Base-by-base conservation (phyloP, 2,797 vertebrate genomes). In the Mormyrus hasselquistii region DNA sequence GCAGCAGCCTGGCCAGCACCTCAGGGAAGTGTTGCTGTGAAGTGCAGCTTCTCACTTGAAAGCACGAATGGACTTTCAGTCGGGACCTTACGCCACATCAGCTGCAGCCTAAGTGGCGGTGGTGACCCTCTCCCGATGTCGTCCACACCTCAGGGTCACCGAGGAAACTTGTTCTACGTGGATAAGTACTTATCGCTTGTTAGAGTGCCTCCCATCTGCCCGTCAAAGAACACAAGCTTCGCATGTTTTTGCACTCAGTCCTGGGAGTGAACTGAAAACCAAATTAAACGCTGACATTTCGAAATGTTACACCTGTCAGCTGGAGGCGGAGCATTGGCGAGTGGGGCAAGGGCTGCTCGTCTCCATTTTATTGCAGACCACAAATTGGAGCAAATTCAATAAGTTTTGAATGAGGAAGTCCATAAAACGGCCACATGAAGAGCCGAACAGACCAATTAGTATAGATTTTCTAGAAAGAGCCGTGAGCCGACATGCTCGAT, bases 211-310 rank as follows among this genome's bases (percentile, higher is more conserved):
- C 49, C 22, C 22, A n/a, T 86, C 50, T 25, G 14, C 29, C 22
- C 47, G 9, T 53, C 50, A 53, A 53, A 86, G 12, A 52, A 16
- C 47, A 29, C 50, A 88, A 88, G 69, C 89, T 50, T 88, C 89
- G 83, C 59, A 73, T 90, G 88, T 89, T 86, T 50, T 88, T 55
- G 82, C 87, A 50, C 87, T 88, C 49, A 59, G 25, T 50, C 88
- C 47, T 38, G 38, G 22, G 88, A 22, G 59, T 82, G 25, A 34
- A 57, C 52, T 4, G 25, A 47, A 88, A 86, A 44, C 52, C 87
- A 49, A 88, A 87, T 53, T 76, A 65, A 86, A 88, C 8, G 38
- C n/a, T 90, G 44, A 83, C 34, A 41, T 88, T 86, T 52, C 16
- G 14, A 62, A 88, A 88, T 52, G 34, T 65, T 52, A 55, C 55